Evolutionary conservation across 2,797 vertebrate species (phyloP).

Genomic region (Rhynchotus rufescens): DNA sequence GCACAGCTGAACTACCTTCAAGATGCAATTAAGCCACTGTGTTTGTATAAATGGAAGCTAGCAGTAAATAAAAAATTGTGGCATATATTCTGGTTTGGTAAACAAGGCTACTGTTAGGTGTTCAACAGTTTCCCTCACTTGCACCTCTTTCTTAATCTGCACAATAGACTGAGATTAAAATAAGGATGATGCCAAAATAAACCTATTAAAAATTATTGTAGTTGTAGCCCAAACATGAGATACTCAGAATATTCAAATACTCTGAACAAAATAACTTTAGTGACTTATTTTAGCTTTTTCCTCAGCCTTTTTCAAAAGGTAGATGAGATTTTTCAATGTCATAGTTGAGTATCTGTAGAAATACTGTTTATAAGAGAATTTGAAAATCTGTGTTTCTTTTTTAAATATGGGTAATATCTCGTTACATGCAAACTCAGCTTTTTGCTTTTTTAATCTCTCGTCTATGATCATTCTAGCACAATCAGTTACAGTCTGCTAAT

Average conservation of each 20-base stretch:
- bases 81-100: neutral
- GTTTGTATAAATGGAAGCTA: neutral
- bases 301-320: neutral
- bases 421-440: neutral
- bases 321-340: neutral
- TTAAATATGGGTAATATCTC: neutral
- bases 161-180: neutral
- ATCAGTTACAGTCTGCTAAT: constrained; percentile 86
- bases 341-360: neutral
- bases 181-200: neutral
- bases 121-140: neutral
- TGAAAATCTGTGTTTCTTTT: neutral
- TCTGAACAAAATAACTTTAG: neutral
- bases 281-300: neutral
- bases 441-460: neutral
- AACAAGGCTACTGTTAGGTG: neutral
- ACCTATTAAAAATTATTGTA: neutral
- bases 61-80: neutral
- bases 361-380: neutral
- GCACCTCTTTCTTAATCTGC: neutral
- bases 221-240: neutral
- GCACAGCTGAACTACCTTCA: neutral
- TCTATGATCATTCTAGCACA: constrained; percentile 79
- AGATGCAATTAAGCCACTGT: neutral
- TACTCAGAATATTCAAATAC: too few species aligned